Percentiles rank a stretch among this genome's conserved stretches.
Evolutionary conservation across 1,140 invertebrate genomes (phyloP).

Genomic region (Mactra quadrangularis): DNA sequence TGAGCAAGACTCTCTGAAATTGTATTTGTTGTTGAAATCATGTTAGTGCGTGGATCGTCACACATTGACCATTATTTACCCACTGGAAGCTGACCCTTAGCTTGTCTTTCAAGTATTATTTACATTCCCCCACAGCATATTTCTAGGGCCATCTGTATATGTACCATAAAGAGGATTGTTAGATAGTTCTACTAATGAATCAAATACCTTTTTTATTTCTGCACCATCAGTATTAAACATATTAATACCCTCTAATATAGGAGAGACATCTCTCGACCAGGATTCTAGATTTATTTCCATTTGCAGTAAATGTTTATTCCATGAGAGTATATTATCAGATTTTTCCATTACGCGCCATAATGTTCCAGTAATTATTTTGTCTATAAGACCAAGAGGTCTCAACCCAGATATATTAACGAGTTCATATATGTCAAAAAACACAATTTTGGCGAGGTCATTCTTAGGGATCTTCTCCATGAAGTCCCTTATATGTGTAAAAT

Average conservation of each 20-base stretch:
- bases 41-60: too few relatives aligned
- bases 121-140: neutral
- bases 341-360: conserved; percentile 6
- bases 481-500: too few relatives aligned
- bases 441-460: neutral
- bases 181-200: neutral
- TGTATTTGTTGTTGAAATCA: neutral
- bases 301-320: neutral
- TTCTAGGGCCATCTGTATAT: conserved; percentile 21
- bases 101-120: neutral
- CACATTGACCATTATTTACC: neutral
- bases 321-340: neutral
- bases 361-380: conserved; percentile 14
- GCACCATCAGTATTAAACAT: neutral
- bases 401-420: neutral
- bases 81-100: conserved; percentile 4
- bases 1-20: neutral
- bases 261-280: conserved; percentile 15
- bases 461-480: too few relatives aligned
- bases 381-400: neutral
- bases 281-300: neutral
- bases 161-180: neutral
- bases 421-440: neutral
- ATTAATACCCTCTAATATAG: neutral
- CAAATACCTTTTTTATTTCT: neutral